Evolutionary conservation across 1,140 invertebrate genomes (phyloP), one percentile per base, ranked within the genome.

Genomic region (Aphis craccivora): DNA sequence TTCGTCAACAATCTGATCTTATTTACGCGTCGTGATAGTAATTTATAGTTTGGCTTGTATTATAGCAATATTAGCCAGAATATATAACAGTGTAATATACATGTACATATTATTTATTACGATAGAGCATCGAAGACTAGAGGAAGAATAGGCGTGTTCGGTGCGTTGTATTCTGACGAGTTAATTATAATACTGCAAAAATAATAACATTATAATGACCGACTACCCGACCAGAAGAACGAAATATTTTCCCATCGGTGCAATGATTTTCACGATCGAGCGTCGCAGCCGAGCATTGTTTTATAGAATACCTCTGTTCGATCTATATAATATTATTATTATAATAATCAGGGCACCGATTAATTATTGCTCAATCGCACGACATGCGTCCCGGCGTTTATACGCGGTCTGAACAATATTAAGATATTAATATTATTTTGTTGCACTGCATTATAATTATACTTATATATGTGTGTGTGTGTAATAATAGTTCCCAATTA

Each of bases 151-250:
- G 83, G 83, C 83, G 83, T 84, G 81, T 40, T 40, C 22, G 35
- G n/a, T 23, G 40, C 23, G 9, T 9, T 86, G 84, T 37, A 37
- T 14, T 45, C 84, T 43, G 84, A 87, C 84, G 43, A 30, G 84
- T 87, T 87, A 87, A 87, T 87, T 87, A 87, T 45, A 45, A 87
- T 45, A 45, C 40, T 25, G 40, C 40, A 40, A 43, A 86, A 86
- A 87, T 43, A 45, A 45, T 30, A 45, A 45, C 30, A 14, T 43
- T 45, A 40, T 43, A 43, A 45, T 22, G 14, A 35, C 22, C 83
- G 40, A 25, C 35, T 40, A 40, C 18, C 23, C 37, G 83, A 23
- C 37, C 37, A 45, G 14, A n/a, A 45, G 30, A 86, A 45, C 8
- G 25, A 37, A 37, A 37, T 18, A 87, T 87, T 87, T 87, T 45